These are phyloP conservation scores for Drosophila setifemur DNA, from an alignment of 1,140 invertebrate genomes.

Conservation along the genomic window DNA sequence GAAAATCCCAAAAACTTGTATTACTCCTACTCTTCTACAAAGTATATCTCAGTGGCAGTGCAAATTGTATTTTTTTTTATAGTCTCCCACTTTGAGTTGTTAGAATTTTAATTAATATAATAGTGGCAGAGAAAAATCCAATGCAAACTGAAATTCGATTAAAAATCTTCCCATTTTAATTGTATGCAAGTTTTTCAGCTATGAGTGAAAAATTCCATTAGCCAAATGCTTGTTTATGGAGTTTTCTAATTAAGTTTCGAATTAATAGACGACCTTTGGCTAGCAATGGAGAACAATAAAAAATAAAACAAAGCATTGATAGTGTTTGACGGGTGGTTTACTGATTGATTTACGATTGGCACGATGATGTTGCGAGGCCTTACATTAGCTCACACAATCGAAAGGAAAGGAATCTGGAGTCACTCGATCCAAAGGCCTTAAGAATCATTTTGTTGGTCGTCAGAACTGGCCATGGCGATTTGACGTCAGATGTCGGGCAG, in stretches of 20 bases:
- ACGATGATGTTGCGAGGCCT: slow-evolving; percentile 21
- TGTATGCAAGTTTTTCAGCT: background rate
- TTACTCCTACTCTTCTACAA: too few species aligned
- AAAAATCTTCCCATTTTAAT: background rate
- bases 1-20: too few species aligned
- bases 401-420: too few species aligned
- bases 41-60: too few species aligned
- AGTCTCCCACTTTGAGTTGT: too few species aligned
- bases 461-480: background rate
- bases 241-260: slow-evolving; percentile 59
- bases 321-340: slow-evolving; percentile 21
- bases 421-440: background rate
- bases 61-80: too few species aligned
- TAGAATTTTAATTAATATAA: too few species aligned
- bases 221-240: slow-evolving; percentile 23
- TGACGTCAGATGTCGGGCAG: slow-evolving; percentile 32
- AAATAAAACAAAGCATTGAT: slow-evolving; percentile 38
- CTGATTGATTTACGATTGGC: slow-evolving; percentile 65
- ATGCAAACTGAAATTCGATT: background rate
- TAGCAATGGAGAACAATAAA: slow-evolving; percentile 43
- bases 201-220: slow-evolving; percentile 26
- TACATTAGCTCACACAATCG: background rate
- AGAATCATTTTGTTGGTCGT: background rate
- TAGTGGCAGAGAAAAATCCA: too few species aligned
- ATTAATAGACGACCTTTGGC: slow-evolving; percentile 56